Evolutionary conservation across 2,888 invertebrate genomes (phyloP), one percentile per base, ranked within the genome.

Genomic region (Caenorhabditis virilis): DNA sequence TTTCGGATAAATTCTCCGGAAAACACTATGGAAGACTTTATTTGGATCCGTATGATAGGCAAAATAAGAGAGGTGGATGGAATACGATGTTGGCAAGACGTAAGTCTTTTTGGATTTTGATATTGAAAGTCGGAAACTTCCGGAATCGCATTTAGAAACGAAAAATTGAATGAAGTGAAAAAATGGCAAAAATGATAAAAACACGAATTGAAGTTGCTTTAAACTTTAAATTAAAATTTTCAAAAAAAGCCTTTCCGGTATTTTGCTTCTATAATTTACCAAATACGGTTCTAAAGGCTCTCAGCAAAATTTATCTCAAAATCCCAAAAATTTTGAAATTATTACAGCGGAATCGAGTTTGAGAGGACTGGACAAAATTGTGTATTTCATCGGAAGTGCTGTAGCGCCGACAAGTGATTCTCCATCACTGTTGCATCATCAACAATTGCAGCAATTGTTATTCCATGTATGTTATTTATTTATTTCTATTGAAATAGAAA

Each of bases 11-110:
- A 1, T 62, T 72, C 9, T 67, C 71, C 33, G 78, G 80, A 54
- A 35, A 63, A 46, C 61, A 72, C 41, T 57, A 69, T 27, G 65
- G 69, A 55, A 39, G 79, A 5, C 47, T 82, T 5, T 82, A 82
- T 68, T 53, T 82, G 30, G 82, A 82, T 69, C 78, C 79, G n/a
- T 82, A 74, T 56, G 76, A 76, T 43, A 51, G 82, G 36, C 63
- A 74, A 49, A 75, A 62, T 56, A 82, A 82, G 53, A 46, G 72
- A 33, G 75, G 73, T 26, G 72, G 69, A 33, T 82, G 82, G 82
- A 74, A 70, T 33, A 72, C 75, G 2, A 45, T 82, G 41, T 52
- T 82, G 35, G 81, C 71, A 15, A 69, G 82, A 68, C 72, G 79
- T 80, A 41, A 59, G 71, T 30, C 20, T 36, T 57, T n/a, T n/a